A percentile compares a stretch with the other conserved stretches of the same genome.
Evolutionary conservation across 2,888 invertebrate genomes (phyloP).

Genomic region (Acanthosepion lycidas): DNA sequence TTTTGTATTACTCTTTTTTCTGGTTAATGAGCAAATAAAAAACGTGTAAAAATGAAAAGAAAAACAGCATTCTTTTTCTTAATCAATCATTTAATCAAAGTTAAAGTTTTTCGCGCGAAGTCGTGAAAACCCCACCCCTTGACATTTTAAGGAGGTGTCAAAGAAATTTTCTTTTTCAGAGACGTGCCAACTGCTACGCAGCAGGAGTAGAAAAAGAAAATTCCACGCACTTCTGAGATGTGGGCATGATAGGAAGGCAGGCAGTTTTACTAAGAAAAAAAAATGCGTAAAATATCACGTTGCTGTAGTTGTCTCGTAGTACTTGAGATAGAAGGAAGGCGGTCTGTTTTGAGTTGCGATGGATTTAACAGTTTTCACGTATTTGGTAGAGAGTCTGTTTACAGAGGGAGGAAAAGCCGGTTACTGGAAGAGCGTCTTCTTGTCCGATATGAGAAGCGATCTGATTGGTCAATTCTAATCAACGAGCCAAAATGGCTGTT

Average conservation of each 20-base stretch:
- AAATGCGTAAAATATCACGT: neutral
- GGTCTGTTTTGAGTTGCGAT: neutral
- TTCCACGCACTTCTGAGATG: neutral
- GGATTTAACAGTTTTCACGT: neutral
- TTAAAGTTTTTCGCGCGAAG: neutral
- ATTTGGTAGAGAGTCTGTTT: neutral
- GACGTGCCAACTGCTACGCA: slow-evolving; percentile 12
- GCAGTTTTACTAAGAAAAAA: neutral
- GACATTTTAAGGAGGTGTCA: slow-evolving; percentile 13
- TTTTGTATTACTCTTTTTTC: neutral
- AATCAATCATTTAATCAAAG: neutral
- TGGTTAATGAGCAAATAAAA: neutral
- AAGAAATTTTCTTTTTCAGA: neutral
- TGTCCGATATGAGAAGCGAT: neutral
- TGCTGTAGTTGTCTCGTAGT: neutral
- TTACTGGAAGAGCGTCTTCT: neutral
- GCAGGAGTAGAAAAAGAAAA: neutral
- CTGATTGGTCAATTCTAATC: neutral
- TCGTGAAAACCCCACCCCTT: slow-evolving; percentile 10
- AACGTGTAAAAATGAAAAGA: neutral
- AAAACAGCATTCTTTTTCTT: no score
- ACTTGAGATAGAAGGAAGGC: neutral
- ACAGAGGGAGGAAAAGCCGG: neutral
- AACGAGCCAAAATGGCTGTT: neutral
- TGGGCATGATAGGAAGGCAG: neutral